These are phyloP conservation scores for Zaprionus lachaisei DNA, from an alignment of 1,140 invertebrate species.

Conservation along the genomic window DNA sequence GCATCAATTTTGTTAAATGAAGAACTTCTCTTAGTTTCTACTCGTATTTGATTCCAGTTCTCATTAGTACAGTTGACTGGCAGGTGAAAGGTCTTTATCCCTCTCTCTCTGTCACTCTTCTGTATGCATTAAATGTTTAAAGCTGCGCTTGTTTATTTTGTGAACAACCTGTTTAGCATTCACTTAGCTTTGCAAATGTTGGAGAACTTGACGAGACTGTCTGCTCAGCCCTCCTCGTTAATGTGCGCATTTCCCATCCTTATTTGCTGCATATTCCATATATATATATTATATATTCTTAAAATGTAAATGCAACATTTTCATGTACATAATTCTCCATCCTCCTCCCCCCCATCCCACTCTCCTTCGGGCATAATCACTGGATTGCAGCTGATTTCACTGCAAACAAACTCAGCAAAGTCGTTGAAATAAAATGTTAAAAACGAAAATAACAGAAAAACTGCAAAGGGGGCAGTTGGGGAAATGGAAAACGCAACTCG, in stretches of 20 bases:
- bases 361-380: constrained; percentile 58
- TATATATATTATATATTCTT: not conserved
- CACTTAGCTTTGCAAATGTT: constrained; percentile 39
- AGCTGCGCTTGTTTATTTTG: not conserved
- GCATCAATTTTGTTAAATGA: not conserved
- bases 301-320: constrained; percentile 78
- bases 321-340: constrained; percentile 39
- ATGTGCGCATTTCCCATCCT: constrained; percentile 60
- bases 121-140: not conserved
- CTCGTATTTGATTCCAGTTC: not conserved
- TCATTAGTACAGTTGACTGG: not conserved
- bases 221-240: constrained; percentile 23
- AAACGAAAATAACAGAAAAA: constrained; percentile 40
- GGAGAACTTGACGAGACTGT: not conserved
- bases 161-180: constrained; percentile 28
- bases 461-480: constrained; percentile 2
- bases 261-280: constrained; percentile 75
- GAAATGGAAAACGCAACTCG: constrained; percentile 54
- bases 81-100: not conserved
- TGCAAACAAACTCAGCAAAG: constrained; percentile 47
- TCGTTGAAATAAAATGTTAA: constrained; percentile 30
- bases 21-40: not conserved
- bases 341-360: not conserved
- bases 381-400: constrained; percentile 33
- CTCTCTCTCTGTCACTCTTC: not conserved